A percentile compares a stretch with the other conserved stretches of the same genome.
phyloP scores from a whole-genome alignment of 1,140 invertebrate genomes.

The Platyura marginata region DNA sequence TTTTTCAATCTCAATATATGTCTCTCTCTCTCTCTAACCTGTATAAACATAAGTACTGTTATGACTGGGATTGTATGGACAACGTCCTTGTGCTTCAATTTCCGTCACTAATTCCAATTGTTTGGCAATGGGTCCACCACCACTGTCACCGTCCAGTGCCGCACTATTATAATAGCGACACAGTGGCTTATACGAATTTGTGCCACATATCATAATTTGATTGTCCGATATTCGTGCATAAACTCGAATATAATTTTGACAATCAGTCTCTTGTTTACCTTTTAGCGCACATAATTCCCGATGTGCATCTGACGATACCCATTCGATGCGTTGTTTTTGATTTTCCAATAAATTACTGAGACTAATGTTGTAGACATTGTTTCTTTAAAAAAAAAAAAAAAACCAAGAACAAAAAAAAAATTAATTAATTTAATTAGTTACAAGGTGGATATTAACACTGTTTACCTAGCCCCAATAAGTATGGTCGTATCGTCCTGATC shows the following conservation, averaged over 20 bases:
- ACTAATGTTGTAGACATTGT: constrained; percentile 65
- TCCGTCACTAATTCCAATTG: constrained; percentile 32
- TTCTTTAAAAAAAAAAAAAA: constrained; percentile 33
- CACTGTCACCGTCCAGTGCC: constrained; percentile 4
- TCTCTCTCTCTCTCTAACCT: constrained; percentile 17
- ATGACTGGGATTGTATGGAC: constrained; percentile 83
- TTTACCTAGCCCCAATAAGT: constrained; percentile 24
- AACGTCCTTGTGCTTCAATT: constrained; percentile 64
- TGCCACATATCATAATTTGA: constrained; percentile 79
- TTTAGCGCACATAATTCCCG: constrained; percentile 71
- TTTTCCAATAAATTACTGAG: constrained; percentile 45
- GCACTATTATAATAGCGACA: constrained; percentile 56
- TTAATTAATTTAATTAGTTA: no score
- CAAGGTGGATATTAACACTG: no score
- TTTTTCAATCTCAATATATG: not conserved
- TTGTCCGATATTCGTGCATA: constrained; percentile 44
- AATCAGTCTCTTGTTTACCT: constrained; percentile 74
- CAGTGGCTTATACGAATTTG: constrained; percentile 88
- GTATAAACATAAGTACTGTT: constrained; percentile 78
- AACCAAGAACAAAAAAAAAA: constrained; percentile 5
- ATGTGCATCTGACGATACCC: constrained; percentile 65
- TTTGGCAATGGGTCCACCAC: not conserved
- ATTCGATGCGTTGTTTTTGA: constrained; percentile 52
- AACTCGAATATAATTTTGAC: constrained; percentile 92
- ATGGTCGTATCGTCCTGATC: constrained; percentile 28